Percentiles rank a stretch among this genome's conserved stretches.
phyloP scores from a whole-genome alignment of 2,888 invertebrate species.

The Lasius fuliginosus region DNA sequence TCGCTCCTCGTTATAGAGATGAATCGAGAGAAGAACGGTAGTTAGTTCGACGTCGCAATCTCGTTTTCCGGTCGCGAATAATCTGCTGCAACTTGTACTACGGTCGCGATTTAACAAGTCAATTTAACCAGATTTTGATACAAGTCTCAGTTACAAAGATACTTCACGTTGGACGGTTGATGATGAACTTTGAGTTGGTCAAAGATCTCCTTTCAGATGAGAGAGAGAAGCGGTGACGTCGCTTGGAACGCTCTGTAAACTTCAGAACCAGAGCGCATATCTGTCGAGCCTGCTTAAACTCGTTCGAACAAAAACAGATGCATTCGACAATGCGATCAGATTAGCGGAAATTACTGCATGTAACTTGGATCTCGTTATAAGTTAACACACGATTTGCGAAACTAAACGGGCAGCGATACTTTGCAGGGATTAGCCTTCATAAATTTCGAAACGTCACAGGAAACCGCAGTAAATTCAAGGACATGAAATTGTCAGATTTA shows the following conservation, averaged over 20 bases:
- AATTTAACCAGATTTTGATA: background rate
- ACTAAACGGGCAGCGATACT: constrained; percentile 4
- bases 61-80: background rate
- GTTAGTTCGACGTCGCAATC: background rate
- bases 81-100: background rate
- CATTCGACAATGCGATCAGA: background rate
- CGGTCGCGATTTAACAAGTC: background rate
- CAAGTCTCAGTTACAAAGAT: background rate
- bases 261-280: constrained; percentile 6
- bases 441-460: constrained; percentile 15
- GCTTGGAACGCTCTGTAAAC: background rate
- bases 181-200: background rate
- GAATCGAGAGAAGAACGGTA: background rate
- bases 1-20: background rate
- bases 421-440: constrained; percentile 1
- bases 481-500: constrained; percentile 18
- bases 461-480: constrained; percentile 6
- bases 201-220: background rate
- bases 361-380: background rate
- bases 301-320: background rate
- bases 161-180: background rate
- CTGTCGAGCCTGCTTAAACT: background rate
- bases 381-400: background rate
- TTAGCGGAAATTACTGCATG: constrained; percentile 16
- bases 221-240: background rate